phyloP scores from a whole-genome alignment of 2,113 vertebrate species.

The Ancistrus triradiatus region DNA sequence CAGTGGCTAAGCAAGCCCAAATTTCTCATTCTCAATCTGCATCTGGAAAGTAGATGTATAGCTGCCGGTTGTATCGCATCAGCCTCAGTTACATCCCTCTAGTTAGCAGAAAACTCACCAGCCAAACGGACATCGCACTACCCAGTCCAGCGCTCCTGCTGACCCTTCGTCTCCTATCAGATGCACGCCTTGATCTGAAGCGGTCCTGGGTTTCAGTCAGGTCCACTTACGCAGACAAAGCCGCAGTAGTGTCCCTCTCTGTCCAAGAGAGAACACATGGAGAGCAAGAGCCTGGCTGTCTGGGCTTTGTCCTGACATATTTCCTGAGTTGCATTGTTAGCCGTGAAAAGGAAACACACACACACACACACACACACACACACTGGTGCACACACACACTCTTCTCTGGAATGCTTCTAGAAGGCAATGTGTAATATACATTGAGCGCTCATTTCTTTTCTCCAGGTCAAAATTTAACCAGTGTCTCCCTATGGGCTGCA shows the following conservation, averaged over 20 bases:
- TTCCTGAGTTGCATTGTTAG: slow-evolving; percentile 54
- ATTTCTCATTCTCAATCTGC: neutral
- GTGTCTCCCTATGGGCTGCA: slow-evolving; percentile 23
- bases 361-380: slow-evolving; percentile 23
- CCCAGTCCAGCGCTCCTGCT: slow-evolving; percentile 5
- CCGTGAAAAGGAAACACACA: slow-evolving; percentile 44
- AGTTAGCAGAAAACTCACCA: slow-evolving; percentile 45
- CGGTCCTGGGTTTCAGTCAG: neutral
- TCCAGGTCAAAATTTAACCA: slow-evolving; percentile 43
- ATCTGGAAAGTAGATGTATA: neutral
- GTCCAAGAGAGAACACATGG: slow-evolving; percentile 25
- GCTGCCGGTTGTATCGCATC: neutral
- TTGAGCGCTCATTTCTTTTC: slow-evolving; percentile 9
- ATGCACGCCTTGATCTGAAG: slow-evolving; percentile 13
- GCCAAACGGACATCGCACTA: slow-evolving; percentile 47
- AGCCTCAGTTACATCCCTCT: neutral
- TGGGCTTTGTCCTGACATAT: slow-evolving; percentile 52
- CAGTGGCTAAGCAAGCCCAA: neutral
- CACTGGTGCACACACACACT: slow-evolving; percentile 17
- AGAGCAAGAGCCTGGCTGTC: slow-evolving; percentile 38
- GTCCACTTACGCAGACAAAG: slow-evolving; percentile 27
- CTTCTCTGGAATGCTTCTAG: slow-evolving; percentile 30
- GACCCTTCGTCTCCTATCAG: slow-evolving; percentile 1
- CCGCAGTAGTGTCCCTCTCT: slow-evolving; percentile 18
- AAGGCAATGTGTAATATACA: slow-evolving; percentile 17